phyloP scores from a whole-genome alignment of 1,140 invertebrate genomes.

The Eumeta japonica region DNA sequence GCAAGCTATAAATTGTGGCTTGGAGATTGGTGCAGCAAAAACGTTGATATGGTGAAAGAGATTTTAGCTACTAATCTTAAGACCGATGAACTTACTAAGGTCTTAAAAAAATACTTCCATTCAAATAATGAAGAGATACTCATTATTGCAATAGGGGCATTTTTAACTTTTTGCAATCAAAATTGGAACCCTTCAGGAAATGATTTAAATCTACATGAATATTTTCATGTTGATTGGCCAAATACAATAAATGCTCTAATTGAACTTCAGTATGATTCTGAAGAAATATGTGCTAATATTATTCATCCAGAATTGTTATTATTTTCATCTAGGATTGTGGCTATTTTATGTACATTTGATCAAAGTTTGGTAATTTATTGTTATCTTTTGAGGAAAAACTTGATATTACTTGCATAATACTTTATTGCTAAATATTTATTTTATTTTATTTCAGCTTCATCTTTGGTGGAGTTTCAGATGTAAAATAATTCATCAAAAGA shows the following conservation, averaged over 20 bases:
- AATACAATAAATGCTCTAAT: slow-evolving; percentile 37
- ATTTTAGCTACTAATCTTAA: slow-evolving; percentile 21
- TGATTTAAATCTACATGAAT: slow-evolving; percentile 33
- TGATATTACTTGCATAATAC: too few relatives aligned
- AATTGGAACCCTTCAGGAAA: slow-evolving; percentile 79
- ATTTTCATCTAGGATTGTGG: slow-evolving; percentile 66
- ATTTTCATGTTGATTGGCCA: slow-evolving; percentile 47
- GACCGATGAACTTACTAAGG: slow-evolving; percentile 14
- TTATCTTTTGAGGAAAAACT: too few relatives aligned
- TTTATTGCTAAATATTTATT: too few relatives aligned
- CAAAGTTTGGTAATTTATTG: slow-evolving; percentile 31
- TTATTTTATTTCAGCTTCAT: slow-evolving; percentile 38
- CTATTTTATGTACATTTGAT: slow-evolving; percentile 41
- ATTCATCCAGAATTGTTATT: slow-evolving; percentile 65
- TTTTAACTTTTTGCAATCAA: slow-evolving; percentile 73
- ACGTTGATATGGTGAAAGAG: slow-evolving; percentile 25
- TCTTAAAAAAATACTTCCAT: slow-evolving; percentile 23
- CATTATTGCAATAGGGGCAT: slow-evolving; percentile 23
- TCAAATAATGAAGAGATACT: slow-evolving; percentile 18
- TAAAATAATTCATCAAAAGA: slow-evolving; percentile 70
- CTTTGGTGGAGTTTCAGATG: slow-evolving; percentile 75
- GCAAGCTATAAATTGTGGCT: slow-evolving; percentile 36
- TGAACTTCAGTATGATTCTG: slow-evolving; percentile 58
- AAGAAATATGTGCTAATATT: slow-evolving; percentile 67
- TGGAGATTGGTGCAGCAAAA: slow-evolving; percentile 28